Conservation (phyloP, 2,888 invertebrate species). For the Creontiades dilutus region DNA sequence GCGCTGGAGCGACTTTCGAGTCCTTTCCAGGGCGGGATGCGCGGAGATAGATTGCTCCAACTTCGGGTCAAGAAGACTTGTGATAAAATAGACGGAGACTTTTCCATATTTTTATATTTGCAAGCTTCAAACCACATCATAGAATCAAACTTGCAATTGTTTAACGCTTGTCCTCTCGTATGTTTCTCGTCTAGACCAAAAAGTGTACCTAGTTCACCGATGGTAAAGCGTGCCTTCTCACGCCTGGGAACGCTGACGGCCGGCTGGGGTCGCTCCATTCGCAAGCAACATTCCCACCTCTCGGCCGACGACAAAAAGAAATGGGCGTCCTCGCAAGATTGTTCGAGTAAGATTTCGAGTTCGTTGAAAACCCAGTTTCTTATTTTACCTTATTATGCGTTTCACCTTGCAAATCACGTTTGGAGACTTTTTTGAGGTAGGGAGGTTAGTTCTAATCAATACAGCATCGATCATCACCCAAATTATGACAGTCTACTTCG, state of each 20-base stretch:
- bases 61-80: no score
- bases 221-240: constrained; percentile 96
- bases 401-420: not conserved
- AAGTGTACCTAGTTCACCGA: constrained; percentile 95
- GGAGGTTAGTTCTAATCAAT: not conserved
- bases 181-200: constrained; percentile 84
- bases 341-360: constrained; percentile 85
- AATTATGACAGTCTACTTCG: no score
- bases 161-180: no score
- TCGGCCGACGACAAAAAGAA: constrained; percentile 94
- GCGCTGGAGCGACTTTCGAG: no score
- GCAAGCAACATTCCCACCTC: constrained; percentile 89
- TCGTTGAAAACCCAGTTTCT: constrained; percentile 56
- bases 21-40: no score
- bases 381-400: not conserved
- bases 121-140: no score
- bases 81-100: no score
- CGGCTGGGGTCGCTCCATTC: constrained; percentile 92
- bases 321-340: constrained; percentile 95
- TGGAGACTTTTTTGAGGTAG: not conserved
- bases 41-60: no score
- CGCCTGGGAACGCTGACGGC: constrained; percentile 93
- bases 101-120: no score
- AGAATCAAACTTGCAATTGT: no score
- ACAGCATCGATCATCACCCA: no score